phyloP scores from a whole-genome alignment of 2,888 invertebrate species.

The Anoplius nigerrimus region DNA sequence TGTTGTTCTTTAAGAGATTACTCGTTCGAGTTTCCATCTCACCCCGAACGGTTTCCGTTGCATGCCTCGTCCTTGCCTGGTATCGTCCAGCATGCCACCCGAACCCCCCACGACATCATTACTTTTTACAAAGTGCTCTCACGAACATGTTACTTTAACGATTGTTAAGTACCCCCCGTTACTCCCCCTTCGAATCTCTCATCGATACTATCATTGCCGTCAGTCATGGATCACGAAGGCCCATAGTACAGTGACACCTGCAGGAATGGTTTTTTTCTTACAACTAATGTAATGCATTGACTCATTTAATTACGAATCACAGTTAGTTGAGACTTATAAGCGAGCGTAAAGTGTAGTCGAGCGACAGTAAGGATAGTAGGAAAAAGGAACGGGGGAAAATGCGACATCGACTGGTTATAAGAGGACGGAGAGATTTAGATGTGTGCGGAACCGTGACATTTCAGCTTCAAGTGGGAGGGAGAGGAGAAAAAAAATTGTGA shows the following conservation, averaged over 20 bases:
- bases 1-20: not conserved
- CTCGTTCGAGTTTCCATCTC: not conserved
- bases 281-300: conserved; percentile 35
- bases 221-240: conserved; percentile 51
- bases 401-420: not conserved
- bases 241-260: conserved; percentile 50
- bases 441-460: no score
- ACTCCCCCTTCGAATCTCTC: not conserved
- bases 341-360: no score
- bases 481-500: no score
- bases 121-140: not conserved
- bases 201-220: conserved; percentile 30
- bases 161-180: not conserved
- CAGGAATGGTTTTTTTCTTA: conserved; percentile 41
- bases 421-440: no score
- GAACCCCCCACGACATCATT: not conserved
- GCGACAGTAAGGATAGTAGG: no score
- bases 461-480: no score
- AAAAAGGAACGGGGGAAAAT: not conserved
- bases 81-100: conserved; percentile 10
- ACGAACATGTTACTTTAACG: not conserved
- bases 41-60: not conserved
- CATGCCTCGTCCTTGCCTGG: conserved; percentile 5
- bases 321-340: not conserved
- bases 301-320: conserved; percentile 23